Percentiles rank a stretch among this genome's conserved stretches.
phyloP scores from a whole-genome alignment of 2,113 vertebrate genomes.

The Ictidomys tridecemlineatus region DNA sequence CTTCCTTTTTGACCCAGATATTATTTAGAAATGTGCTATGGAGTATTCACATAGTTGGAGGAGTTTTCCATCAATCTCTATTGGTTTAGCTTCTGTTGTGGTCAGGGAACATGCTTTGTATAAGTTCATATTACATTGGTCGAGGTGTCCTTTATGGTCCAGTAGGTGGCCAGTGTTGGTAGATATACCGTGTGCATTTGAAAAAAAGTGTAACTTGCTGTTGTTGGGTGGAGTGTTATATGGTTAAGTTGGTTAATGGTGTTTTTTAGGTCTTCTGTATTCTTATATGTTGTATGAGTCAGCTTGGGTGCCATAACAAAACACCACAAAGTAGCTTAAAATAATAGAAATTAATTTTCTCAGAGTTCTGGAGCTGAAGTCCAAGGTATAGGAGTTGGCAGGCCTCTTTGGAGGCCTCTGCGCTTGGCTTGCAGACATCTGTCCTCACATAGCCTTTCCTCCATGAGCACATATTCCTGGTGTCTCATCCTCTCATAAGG shows the following conservation, averaged over 20 bases:
- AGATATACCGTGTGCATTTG: background rate
- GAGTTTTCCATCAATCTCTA: slow-evolving; percentile 2
- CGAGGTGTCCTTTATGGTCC: background rate
- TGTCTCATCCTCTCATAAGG: background rate
- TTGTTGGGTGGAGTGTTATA: background rate
- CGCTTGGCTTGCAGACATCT: background rate
- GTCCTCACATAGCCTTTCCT: background rate
- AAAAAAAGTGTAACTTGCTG: slow-evolving; percentile 28
- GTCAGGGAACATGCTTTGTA: background rate
- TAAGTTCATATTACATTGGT: slow-evolving; percentile 26
- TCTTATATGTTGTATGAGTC: background rate
- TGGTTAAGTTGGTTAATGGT: background rate
- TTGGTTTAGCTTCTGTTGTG: background rate
- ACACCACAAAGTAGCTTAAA: background rate
- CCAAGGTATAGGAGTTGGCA: background rate
- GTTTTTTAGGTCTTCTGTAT: slow-evolving; percentile 2
- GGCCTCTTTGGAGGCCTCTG: background rate
- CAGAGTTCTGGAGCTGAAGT: background rate
- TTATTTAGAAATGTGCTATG: slow-evolving; percentile 8
- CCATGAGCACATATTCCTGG: background rate
- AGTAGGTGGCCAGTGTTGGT: background rate
- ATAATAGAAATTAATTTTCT: background rate
- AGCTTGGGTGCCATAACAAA: background rate
- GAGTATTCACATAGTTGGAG: slow-evolving; percentile 29
- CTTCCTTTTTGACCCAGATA: background rate